A percentile compares a stretch with the other conserved stretches of the same genome.
These are phyloP conservation scores for Actinia equina DNA, from an alignment of 64 coral and sea anemone species.

Conservation along the genomic window DNA sequence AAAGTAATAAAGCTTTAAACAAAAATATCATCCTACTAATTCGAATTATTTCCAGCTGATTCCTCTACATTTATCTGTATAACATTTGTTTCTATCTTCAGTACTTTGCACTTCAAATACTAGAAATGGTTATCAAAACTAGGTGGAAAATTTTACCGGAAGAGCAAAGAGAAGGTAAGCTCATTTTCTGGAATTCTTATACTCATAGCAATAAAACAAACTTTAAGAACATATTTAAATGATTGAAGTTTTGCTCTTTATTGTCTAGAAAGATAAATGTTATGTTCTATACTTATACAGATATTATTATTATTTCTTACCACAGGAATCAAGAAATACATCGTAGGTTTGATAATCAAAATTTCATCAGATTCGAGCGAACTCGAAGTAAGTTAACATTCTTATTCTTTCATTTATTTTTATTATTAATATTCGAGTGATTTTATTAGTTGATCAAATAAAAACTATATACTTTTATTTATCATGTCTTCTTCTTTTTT, in stretches of 20 bases:
- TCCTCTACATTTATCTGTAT: neutral
- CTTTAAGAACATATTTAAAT: conserved; percentile 2
- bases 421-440: neutral
- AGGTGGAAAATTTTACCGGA: conserved; percentile 96
- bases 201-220: neutral
- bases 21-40: neutral
- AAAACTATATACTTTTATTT: neutral
- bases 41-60: neutral
- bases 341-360: conserved; percentile 97
- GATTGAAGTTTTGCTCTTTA: neutral
- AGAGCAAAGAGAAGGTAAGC: conserved; percentile 91
- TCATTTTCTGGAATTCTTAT: neutral
- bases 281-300: neutral
- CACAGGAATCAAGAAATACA: conserved; percentile 97
- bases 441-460: neutral
- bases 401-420: neutral
- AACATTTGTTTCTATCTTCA: conserved; percentile 19
- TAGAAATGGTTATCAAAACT: conserved; percentile 96
- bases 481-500: neutral
- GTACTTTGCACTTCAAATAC: conserved; percentile 97
- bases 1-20: conserved; percentile 55
- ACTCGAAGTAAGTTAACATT: conserved; percentile 54
- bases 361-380: conserved; percentile 78
- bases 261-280: neutral
- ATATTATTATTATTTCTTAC: neutral